Conservation (phyloP, 2,113 vertebrate genomes). For the Mesocricetus auratus region DNA sequence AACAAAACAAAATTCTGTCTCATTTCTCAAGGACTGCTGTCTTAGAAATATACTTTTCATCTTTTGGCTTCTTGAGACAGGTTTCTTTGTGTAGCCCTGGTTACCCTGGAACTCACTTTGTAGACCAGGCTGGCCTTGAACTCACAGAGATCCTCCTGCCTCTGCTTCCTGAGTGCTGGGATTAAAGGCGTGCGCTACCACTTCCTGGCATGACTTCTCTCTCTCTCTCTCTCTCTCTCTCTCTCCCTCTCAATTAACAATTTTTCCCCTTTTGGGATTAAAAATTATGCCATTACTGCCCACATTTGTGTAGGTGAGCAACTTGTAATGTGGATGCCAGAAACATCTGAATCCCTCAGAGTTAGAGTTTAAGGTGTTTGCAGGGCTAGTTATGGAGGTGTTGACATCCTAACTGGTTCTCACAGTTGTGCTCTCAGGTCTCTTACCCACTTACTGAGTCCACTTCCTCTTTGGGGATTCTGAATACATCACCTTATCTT, state of each 20-base stretch:
- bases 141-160: too few species aligned
- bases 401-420: background rate
- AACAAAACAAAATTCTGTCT: too few species aligned
- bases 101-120: too few species aligned
- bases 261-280: background rate
- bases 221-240: too few species aligned
- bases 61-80: too few species aligned
- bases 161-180: too few species aligned
- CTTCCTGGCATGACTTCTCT: too few species aligned
- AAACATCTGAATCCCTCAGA: background rate
- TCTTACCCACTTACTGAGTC: background rate
- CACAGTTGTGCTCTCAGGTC: background rate
- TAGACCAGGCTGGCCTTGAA: too few species aligned
- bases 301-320: background rate
- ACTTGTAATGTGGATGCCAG: background rate
- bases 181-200: too few species aligned
- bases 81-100: too few species aligned
- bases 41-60: background rate
- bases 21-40: background rate
- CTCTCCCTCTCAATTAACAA: too few species aligned
- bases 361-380: background rate
- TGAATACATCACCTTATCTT: background rate
- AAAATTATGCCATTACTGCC: background rate
- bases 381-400: too few species aligned
- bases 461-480: background rate